phyloP scores from a whole-genome alignment of 2,113 vertebrate genomes.

The Nesogale talazaci region DNA sequence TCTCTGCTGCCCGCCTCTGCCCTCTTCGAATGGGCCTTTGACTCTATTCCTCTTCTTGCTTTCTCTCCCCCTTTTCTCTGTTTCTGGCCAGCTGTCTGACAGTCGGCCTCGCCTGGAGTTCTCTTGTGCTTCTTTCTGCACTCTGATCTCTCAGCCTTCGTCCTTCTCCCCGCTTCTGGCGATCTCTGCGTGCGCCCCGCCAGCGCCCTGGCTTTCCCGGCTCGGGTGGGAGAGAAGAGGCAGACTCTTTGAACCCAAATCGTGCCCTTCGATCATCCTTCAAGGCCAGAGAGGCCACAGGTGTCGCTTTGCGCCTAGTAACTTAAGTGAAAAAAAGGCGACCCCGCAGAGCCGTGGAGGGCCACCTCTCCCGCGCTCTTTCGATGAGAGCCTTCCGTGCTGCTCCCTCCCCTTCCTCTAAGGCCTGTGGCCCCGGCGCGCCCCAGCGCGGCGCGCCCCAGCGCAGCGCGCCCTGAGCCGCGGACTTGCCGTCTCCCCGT shows the following conservation, averaged over 20 bases:
- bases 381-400: background rate
- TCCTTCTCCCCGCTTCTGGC: background rate
- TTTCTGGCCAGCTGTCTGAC: background rate
- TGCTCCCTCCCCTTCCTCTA: background rate
- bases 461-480: conserved; percentile 4
- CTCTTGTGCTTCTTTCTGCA: background rate
- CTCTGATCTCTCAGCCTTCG: background rate
- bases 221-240: background rate
- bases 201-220: background rate
- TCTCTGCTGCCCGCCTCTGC: background rate
- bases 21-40: background rate
- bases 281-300: background rate
- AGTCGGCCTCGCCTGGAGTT: background rate
- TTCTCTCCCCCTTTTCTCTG: background rate
- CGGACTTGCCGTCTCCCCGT: conserved; percentile 68
- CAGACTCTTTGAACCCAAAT: background rate
- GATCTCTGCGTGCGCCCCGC: fast-evolving
- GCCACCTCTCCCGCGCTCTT: too few relatives aligned
- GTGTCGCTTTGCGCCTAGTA: conserved; percentile 36
- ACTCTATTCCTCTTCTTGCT: background rate
- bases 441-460: background rate
- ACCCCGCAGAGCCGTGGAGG: too few relatives aligned
- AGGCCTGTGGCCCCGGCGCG: background rate
- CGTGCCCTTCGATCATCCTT: background rate
- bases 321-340: conserved; percentile 18